Evolutionary conservation across 2,888 invertebrate genomes (phyloP).

Genomic region (Pseudococcus longispinus): DNA sequence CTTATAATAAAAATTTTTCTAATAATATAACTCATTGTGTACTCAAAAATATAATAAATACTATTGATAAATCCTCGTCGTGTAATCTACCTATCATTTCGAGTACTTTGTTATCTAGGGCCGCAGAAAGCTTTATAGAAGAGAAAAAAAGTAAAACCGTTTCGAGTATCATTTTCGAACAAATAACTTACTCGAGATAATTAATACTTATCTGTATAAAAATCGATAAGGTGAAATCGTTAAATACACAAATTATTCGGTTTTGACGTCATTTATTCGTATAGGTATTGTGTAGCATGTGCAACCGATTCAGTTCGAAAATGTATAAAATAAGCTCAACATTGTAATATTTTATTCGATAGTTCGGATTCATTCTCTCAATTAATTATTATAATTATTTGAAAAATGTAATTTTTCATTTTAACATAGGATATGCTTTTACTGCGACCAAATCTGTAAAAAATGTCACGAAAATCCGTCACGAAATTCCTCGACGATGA

Average conservation of each 20-base stretch:
- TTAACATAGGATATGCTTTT: too few relatives aligned
- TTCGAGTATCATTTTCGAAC: conserved; percentile 32
- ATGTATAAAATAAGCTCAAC: not conserved
- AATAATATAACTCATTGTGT: not conserved
- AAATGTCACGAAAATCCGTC: too few relatives aligned
- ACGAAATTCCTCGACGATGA: too few relatives aligned
- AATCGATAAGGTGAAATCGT: conserved; percentile 25
- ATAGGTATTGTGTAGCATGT: not conserved
- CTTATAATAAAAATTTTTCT: not conserved
- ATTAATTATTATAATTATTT: not conserved
- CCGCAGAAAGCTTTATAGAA: not conserved
- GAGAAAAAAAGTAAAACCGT: not conserved
- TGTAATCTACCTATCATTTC: not conserved
- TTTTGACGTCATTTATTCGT: conserved; percentile 23
- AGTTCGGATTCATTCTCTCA: not conserved
- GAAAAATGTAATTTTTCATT: too few relatives aligned
- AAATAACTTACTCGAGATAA: conserved; percentile 38
- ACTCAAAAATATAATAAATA: conserved; percentile 22
- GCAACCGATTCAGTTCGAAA: not conserved
- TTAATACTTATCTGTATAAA: conserved; percentile 31
- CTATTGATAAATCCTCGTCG: not conserved
- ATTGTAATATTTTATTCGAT: not conserved
- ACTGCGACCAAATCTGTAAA: too few relatives aligned
- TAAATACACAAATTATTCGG: conserved; percentile 9
- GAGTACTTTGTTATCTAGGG: not conserved